Evolutionary conservation across 2,797 vertebrate genomes (phyloP), one percentile per base, ranked within the genome.

Genomic region (Rhabdophis nuchalis): DNA sequence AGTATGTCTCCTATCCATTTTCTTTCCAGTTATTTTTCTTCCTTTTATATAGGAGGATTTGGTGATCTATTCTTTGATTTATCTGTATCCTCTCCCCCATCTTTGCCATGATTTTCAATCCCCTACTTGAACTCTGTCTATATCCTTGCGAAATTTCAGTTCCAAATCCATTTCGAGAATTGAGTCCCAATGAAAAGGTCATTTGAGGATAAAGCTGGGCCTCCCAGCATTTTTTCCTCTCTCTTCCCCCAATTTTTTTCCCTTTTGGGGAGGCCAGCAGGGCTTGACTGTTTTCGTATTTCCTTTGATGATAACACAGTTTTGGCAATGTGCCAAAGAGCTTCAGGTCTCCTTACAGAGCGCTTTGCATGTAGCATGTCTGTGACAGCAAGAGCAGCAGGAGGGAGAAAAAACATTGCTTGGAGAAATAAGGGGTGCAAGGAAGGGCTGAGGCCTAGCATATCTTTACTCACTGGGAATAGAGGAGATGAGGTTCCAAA

Each of bases 281-380:
- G 88, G 53, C 36, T 82, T 13, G 18, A 57, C 68, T 88, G 56
- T 85, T 90, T 88, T 88, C 56, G 85, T 13, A 72, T 82, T 88
- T 87, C 89, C 89, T 93, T 93, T 93, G 92, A 93, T 89, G 72
- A 89, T 93, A 86, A 61, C 61, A 90, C 92, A 64, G 68, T 23
- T 60, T 57, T 87, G 92, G 92, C 92, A 41, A 85, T 18, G 1
- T 61, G 86, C 92, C 92, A 90, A 50, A 82, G 89, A 93, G 64
- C 86, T 91, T 89, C 92, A 93, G 68, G 92, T 91, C 92, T 93
- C 52, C 77, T 91, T 93, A 92, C 91, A 58, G 87, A 87, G 82
- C 2, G 8, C 60, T 89, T 68, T 50, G 88, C 82, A 89, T 89
- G 92, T 36, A 53, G 77, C 20, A 58, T 29, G 27, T n/a, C 54